These are phyloP conservation scores for Xylocampa areola DNA, from an alignment of 2,888 invertebrate genomes.

Conservation along the genomic window DNA sequence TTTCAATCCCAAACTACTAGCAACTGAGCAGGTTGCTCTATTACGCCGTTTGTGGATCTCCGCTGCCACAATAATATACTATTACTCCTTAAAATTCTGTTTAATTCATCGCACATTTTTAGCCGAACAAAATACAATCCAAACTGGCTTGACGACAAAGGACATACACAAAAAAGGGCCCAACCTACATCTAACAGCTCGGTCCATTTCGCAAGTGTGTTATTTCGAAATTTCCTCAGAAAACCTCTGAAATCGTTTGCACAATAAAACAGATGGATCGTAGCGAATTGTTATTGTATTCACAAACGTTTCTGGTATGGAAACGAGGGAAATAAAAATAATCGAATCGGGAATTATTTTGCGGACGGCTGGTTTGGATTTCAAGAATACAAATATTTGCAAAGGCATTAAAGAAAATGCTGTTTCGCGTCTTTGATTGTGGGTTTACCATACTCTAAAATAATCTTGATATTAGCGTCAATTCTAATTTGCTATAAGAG, in stretches of 20 bases:
- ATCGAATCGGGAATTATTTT: slow-evolving; percentile 46
- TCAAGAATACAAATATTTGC: slow-evolving; percentile 9
- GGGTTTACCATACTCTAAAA: no score
- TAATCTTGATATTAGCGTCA: no score
- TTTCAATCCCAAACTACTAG: no score
- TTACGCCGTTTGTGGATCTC: no score
- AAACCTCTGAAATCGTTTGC: slow-evolving; percentile 30
- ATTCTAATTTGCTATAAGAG: no score
- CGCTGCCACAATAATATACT: no score
- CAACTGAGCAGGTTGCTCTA: no score
- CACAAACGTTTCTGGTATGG: slow-evolving; percentile 29
- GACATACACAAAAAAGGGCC: slow-evolving; percentile 30
- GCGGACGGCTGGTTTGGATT: slow-evolving; percentile 15
- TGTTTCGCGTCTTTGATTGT: no score
- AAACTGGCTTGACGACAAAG: slow-evolving; percentile 5
- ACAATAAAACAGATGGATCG: slow-evolving; percentile 41
- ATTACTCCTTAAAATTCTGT: no score
- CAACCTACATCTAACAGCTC: background rate
- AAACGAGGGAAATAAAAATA: slow-evolving; percentile 53
- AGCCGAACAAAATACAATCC: background rate
- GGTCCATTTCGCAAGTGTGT: slow-evolving; percentile 25
- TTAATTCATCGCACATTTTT: background rate
- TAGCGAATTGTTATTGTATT: slow-evolving; percentile 54
- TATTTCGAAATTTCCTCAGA: slow-evolving; percentile 17
- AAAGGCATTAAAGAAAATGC: slow-evolving; percentile 10